phyloP scores from a whole-genome alignment of 2,888 invertebrate genomes.

The Drosophila atroscutellata region DNA sequence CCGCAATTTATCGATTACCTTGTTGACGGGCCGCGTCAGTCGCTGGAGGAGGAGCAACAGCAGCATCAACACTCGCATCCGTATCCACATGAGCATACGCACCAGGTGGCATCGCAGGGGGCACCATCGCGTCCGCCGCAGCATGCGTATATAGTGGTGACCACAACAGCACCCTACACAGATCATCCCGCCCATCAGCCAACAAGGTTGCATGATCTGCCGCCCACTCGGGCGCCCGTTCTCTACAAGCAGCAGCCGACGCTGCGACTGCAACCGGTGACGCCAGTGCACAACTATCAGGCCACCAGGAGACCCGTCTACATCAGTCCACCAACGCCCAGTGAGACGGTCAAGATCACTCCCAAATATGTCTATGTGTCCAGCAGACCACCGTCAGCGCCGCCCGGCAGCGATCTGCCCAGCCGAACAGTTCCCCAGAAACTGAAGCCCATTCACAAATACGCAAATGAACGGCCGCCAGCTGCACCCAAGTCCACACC shows the following conservation, averaged over 20 bases:
- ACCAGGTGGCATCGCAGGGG: slow-evolving; percentile 50
- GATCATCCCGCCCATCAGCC: slow-evolving; percentile 43
- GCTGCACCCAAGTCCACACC: slow-evolving; percentile 34
- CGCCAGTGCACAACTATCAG: slow-evolving; percentile 56
- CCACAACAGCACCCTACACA: slow-evolving; percentile 72
- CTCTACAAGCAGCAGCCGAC: slow-evolving; percentile 78
- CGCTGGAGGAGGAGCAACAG: slow-evolving; percentile 81
- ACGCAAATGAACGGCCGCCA: slow-evolving; percentile 47
- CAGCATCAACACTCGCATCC: slow-evolving; percentile 52
- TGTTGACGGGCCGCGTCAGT: slow-evolving; percentile 82
- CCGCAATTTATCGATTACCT: slow-evolving; percentile 79
- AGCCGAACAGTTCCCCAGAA: slow-evolving; percentile 59
- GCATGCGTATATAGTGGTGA: slow-evolving; percentile 76
- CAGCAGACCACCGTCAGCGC: slow-evolving; percentile 42
- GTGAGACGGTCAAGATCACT: slow-evolving; percentile 65
- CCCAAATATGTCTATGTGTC: slow-evolving; percentile 66
- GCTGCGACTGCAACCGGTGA: slow-evolving; percentile 78
- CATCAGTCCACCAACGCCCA: slow-evolving; percentile 46
- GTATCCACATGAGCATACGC: slow-evolving; percentile 60
- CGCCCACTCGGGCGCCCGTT: slow-evolving; percentile 69
- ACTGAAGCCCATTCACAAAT: slow-evolving; percentile 76
- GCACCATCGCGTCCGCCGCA: slow-evolving; percentile 50
- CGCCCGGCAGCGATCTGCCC: slow-evolving; percentile 31
- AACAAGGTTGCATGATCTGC: slow-evolving; percentile 40
- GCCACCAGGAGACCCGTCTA: slow-evolving; percentile 62